phyloP scores from a whole-genome alignment of 2,113 vertebrate genomes.

The Cercocebus atys region DNA sequence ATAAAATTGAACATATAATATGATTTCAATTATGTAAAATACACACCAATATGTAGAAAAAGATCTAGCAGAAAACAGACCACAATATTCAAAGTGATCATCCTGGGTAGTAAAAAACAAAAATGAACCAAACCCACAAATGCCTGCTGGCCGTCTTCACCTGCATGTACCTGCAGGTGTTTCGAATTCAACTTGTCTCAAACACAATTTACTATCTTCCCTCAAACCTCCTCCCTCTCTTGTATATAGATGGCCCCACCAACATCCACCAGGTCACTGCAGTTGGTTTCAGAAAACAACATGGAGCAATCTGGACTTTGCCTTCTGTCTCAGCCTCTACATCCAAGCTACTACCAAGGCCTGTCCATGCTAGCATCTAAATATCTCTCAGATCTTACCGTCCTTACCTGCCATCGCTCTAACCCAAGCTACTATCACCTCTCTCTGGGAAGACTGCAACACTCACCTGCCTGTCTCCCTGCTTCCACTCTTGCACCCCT shows the following conservation, averaged over 20 bases:
- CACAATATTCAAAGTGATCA: too few relatives aligned
- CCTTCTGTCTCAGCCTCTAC: not conserved
- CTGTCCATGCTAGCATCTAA: not conserved
- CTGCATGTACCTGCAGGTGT: not conserved
- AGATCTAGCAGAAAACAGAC: too few relatives aligned
- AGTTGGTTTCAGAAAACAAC: conserved; percentile 49
- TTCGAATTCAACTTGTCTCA: conserved; percentile 27
- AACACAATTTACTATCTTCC: not conserved
- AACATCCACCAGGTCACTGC: not conserved
- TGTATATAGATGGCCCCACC: not conserved
- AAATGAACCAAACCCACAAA: not conserved
- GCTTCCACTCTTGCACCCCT: not conserved
- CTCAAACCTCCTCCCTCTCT: conserved; percentile 35
- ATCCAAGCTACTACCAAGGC: not conserved
- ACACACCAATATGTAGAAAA: too few relatives aligned
- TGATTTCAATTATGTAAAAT: too few relatives aligned
- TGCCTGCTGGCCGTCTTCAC: not conserved
- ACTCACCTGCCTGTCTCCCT: not conserved
- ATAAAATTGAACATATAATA: too few relatives aligned
- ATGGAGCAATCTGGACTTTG: not conserved
- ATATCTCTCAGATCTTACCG: not conserved
- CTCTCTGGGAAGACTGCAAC: not conserved
- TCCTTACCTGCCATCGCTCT: not conserved
- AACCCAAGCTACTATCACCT: not conserved
- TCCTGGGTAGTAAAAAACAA: too few relatives aligned